Percentiles rank a stretch among this genome's conserved stretches.
phyloP scores from a whole-genome alignment of 2,797 vertebrate species.

The Urophycis tenuis region DNA sequence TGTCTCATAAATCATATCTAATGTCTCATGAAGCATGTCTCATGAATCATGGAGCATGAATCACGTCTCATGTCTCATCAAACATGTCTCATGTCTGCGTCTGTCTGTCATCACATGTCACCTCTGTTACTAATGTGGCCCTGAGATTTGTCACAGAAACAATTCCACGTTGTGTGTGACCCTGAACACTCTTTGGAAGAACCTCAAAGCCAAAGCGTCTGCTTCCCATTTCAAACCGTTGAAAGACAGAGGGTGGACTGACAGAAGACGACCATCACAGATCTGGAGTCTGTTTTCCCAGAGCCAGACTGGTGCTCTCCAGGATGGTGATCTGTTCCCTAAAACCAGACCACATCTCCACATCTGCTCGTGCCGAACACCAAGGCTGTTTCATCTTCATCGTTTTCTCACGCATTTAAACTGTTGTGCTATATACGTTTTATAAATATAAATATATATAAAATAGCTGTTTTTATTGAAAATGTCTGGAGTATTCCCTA shows the following conservation, averaged over 20 bases:
- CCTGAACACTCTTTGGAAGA: neutral
- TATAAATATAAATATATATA: too few species aligned
- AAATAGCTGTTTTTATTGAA: neutral
- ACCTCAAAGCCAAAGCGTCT: neutral
- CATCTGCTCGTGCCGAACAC: neutral
- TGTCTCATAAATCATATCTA: too few species aligned
- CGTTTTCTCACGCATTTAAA: neutral
- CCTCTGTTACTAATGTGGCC: conserved; percentile 10
- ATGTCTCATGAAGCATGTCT: too few species aligned
- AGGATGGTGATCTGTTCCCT: conserved; percentile 5
- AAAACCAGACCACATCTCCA: neutral
- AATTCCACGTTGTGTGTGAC: neutral
- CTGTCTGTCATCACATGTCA: conserved; percentile 8
- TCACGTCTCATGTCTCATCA: neutral
- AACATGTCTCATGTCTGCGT: conserved; percentile 6
- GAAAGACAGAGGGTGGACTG: neutral
- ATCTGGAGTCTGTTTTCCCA: conserved; percentile 48
- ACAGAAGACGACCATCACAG: conserved; percentile 18
- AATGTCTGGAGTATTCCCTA: conserved; percentile 19
- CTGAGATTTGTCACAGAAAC: neutral
- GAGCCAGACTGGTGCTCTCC: conserved; percentile 9
- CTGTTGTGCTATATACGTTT: neutral
- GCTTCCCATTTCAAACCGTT: neutral
- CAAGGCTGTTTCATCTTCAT: neutral
- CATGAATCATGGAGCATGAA: too few species aligned